Evolutionary conservation across 2,888 invertebrate genomes (phyloP), one percentile per base, ranked within the genome.

Genomic region (Hydrotaea cyrtoneurina): DNA sequence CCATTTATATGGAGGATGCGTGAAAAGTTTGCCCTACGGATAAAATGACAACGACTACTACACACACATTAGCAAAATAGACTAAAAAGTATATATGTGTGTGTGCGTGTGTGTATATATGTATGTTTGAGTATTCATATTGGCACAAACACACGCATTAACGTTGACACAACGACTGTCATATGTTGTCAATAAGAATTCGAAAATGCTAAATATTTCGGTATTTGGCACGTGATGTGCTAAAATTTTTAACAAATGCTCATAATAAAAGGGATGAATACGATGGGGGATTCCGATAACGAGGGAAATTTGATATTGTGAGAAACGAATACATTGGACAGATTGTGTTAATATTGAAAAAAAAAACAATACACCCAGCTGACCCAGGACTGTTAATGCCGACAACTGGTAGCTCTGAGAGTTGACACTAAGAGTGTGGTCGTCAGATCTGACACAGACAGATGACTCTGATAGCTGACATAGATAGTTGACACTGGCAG

Each of bases 211-310:
- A 46, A 82, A 85, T 82, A 71, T 80, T 84, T 85, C 77, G 79
- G 76, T 77, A 82, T 85, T 85, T 80, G 79, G 85, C 85, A 85
- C 85, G 85, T 85, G 85, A 85, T 79, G 82, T 85, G 79, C 66
- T 79, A 71, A 82, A 69, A 82, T 71, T 79, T 82, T 79, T 77
- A 82, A 85, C 82, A 80, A 85, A 81, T 69, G 50, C 53, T 64
- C 31, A 43, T 53, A 53, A 73, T 11, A 59, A 59, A 21, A 39
- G 23, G 39, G 57, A 21, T 36, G 2, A 7, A 26, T 19, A 59
- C 21, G n/a, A 10, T n/a, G n/a, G n/a, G n/a, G 57, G 11, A 39
- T 7, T 15, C 57, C 2, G 19, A 36, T 3, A 13, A 66, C 31
- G 66, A 66, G 66, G 66, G 5, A 17, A 7, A 17, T 36, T 2